A percentile compares a stretch with the other conserved stretches of the same genome.
phyloP scores from a whole-genome alignment of 2,113 vertebrate genomes.

The Tragelaphus scriptus region DNA sequence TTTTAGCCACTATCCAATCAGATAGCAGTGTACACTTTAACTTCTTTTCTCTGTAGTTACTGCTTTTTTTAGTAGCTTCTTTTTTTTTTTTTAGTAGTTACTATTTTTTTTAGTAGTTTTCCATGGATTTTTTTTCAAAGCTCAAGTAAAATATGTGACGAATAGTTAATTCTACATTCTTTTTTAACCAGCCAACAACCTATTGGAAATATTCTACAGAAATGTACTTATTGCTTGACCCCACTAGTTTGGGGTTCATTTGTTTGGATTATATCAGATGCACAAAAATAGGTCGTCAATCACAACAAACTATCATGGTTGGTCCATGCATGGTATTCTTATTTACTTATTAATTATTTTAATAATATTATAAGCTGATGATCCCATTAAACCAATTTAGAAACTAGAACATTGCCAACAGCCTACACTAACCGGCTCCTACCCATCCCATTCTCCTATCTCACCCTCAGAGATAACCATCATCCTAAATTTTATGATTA shows the following conservation, averaged over 20 bases:
- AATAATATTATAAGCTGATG: background rate
- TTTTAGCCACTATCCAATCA: background rate
- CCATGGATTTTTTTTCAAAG: background rate
- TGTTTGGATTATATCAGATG: background rate
- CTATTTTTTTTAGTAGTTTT: background rate
- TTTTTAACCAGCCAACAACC: background rate
- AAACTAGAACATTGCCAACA: background rate
- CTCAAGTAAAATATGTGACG: background rate
- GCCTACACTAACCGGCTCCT: background rate
- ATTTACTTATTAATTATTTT: slow-evolving; percentile 5
- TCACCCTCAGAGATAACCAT: background rate
- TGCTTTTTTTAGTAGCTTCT: background rate
- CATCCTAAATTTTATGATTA: background rate
- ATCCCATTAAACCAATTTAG: background rate
- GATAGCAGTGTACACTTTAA: background rate
- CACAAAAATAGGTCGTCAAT: background rate
- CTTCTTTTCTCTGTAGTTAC: background rate
- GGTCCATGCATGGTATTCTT: background rate
- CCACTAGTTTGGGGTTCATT: background rate
- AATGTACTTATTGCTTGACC: background rate
- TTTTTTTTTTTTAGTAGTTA: background rate
- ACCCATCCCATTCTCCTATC: background rate
- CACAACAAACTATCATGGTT: background rate
- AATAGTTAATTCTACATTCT: background rate
- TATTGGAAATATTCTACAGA: background rate